A percentile compares a stretch with the other conserved stretches of the same genome.
Conservation (phyloP, 2,113 vertebrate species). For the Gadus macrocephalus region DNA sequence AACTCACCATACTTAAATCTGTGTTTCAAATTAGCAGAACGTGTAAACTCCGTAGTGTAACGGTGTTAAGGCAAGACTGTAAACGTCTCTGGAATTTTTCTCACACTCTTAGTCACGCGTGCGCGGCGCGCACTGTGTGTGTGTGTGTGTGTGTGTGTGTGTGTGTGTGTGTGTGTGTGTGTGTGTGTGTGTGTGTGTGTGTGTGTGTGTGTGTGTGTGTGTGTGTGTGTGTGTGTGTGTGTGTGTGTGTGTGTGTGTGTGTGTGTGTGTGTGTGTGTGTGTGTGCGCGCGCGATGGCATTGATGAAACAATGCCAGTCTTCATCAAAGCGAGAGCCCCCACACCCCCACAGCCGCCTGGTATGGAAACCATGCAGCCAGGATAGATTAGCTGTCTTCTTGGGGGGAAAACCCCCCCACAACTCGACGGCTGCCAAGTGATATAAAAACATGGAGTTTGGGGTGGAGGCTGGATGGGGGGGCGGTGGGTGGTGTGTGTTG, state of each 20-base stretch:
- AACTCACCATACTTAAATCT: too few species aligned
- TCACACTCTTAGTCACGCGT: background rate
- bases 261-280: too few species aligned
- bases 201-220: background rate
- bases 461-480: background rate
- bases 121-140: background rate
- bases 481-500: background rate
- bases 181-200: background rate
- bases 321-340: constrained; percentile 73
- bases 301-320: constrained; percentile 51
- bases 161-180: background rate
- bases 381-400: constrained; percentile 78
- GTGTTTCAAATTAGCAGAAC: too few species aligned
- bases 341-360: constrained; percentile 57
- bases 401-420: constrained; percentile 33
- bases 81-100: background rate
- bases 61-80: background rate
- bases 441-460: constrained; percentile 64
- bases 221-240: background rate
- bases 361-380: constrained; percentile 72
- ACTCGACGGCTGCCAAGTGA: constrained; percentile 75
- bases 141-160: background rate
- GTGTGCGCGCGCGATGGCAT: too few species aligned
- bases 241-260: background rate
- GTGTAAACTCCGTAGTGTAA: too few species aligned